Evolutionary conservation across 1,140 invertebrate species (phyloP).

Genomic region (Gerris buenoi): DNA sequence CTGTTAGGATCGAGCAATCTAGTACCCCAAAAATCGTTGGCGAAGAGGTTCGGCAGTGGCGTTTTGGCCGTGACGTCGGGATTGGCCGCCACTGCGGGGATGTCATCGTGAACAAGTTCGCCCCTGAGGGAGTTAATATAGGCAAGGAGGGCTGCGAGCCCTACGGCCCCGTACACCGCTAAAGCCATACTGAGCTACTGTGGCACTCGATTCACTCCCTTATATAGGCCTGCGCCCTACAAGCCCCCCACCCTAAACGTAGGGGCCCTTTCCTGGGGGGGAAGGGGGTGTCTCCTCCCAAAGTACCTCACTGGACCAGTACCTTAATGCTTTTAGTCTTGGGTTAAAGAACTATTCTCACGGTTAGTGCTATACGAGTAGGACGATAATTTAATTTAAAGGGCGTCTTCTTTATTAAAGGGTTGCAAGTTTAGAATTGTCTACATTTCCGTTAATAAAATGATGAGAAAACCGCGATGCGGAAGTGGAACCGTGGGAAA

Average conservation of each 20-base stretch:
- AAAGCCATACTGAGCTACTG: neutral
- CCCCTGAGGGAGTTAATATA: constrained; percentile 66
- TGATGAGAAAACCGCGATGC: too few relatives aligned
- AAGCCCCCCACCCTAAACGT: neutral
- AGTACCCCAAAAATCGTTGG: constrained; percentile 84
- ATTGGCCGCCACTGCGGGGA: constrained; percentile 71
- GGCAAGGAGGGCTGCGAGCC: constrained; percentile 46
- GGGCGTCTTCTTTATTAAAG: too few relatives aligned
- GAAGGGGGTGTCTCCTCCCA: too few relatives aligned
- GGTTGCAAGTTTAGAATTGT: too few relatives aligned
- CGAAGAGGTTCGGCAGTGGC: constrained; percentile 46
- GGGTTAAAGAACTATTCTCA: too few relatives aligned
- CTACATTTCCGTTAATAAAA: too few relatives aligned
- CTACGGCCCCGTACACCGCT: constrained; percentile 39
- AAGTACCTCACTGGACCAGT: too few relatives aligned
- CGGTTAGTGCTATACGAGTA: too few relatives aligned
- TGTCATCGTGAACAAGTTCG: constrained; percentile 82
- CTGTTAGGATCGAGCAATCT: constrained; percentile 67
- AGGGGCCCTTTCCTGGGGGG: neutral
- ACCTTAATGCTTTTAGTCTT: too few relatives aligned
- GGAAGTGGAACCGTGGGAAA: too few relatives aligned
- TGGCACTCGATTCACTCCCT: neutral
- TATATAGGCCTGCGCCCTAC: constrained; percentile 3
- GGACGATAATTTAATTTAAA: too few relatives aligned
- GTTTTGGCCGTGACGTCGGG: constrained; percentile 60